Evolutionary conservation across 2,888 invertebrate genomes (phyloP).

Genomic region (Stenchaetothrips biformis): DNA sequence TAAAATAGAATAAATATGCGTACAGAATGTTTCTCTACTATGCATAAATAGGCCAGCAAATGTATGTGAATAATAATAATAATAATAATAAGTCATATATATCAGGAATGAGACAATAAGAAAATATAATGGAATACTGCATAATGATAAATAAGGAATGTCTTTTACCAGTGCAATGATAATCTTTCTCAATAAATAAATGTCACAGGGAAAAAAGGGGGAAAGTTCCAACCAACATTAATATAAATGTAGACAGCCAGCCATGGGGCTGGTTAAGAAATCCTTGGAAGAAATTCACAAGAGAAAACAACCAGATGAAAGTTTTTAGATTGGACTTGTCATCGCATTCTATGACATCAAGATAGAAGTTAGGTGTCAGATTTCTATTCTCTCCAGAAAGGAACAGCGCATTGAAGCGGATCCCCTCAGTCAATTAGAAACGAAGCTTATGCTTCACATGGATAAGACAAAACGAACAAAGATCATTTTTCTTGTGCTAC

Average conservation of each 20-base stretch:
- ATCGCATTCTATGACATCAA: not conserved
- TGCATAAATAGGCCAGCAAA: constrained; percentile 14
- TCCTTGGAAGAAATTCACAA: no score
- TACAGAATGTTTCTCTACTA: not conserved
- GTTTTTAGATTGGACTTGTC: no score
- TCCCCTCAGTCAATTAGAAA: constrained; percentile 17
- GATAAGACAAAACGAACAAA: not conserved
- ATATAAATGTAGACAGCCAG: no score
- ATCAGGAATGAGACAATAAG: not conserved
- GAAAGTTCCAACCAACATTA: no score
- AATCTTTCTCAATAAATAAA: not conserved
- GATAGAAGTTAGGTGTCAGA: not conserved
- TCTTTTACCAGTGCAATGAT: not conserved
- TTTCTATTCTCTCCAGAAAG: constrained; percentile 23
- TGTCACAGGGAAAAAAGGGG: not conserved
- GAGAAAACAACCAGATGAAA: no score
- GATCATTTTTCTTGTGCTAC: constrained; percentile 18
- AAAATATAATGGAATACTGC: constrained; percentile 14
- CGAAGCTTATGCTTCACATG: not conserved
- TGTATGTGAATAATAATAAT: not conserved
- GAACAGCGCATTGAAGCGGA: constrained; percentile 1
- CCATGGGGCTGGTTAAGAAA: no score
- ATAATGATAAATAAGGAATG: not conserved
- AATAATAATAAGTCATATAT: not conserved
- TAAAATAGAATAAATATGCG: constrained; percentile 9